Base-by-base conservation (phyloP, 2,113 vertebrate species). In the Cheirogaleus medius region DNA sequence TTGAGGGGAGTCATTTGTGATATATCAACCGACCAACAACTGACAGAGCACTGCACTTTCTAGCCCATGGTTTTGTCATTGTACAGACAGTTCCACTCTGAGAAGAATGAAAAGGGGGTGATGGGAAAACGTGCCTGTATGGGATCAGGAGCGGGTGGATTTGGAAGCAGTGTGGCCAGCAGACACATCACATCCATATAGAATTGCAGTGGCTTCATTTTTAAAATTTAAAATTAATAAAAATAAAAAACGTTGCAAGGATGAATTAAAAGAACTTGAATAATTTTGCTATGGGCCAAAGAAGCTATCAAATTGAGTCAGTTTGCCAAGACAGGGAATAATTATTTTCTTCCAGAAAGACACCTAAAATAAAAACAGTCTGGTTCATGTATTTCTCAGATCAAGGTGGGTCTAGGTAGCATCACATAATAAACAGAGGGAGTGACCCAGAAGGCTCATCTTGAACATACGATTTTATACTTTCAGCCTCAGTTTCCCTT, bases 251-350 rank as follows among this genome's bases (percentile, higher is more conserved):
- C 37, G 21, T 74, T 47, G 12, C 63, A 95, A 96, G 29, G 60
- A 34, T 94, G 58, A 95, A 15, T 95, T 94, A 73, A 89, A 87
- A 37, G 8, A 73, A 84, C 34, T 77, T 93, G 39, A 32, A 68
- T 88, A 91, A 81, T 77, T 90, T 92, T 82, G 29, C 29, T 42
- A 15, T 49, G 39, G 58, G 56, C 27, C 54, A 77, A 76, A 13
- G 56, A 90, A 87, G n/a, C 25, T 68, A 82, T 85, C 37, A 90
- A 49, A 56, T 54, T 39, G 29, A 34, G 29, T 56, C 32, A 64
- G 74, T 49, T 82, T 56, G 29, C 56, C 37, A 63, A 94, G 64
- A 64, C 39, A 71, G 9, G 66, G 11, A 80, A 52, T 44, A 47
- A 29, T 87, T 25, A 17, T 66, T 85, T 92, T 84, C 63, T 87